Evolutionary conservation across 2,113 vertebrate genomes (phyloP).

Genomic region (Seriola quinqueradiata): DNA sequence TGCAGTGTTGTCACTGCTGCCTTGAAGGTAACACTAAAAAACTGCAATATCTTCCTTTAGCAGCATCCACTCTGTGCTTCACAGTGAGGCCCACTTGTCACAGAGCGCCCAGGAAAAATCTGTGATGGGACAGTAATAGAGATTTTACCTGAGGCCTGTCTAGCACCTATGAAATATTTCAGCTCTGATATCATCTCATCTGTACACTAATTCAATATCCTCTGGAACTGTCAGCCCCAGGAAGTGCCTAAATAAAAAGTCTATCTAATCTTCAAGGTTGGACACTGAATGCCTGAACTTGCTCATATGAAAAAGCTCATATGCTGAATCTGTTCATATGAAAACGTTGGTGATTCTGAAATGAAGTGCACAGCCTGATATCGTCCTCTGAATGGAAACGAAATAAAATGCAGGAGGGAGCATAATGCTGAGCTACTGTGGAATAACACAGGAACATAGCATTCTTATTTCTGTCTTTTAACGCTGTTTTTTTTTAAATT

Average conservation of each 20-base stretch:
- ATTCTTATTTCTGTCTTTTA: background rate
- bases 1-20: conserved; percentile 15
- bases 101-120: conserved; percentile 21
- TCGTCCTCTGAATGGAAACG: background rate
- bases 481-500: no score
- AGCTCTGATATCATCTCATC: conserved; percentile 50
- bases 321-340: conserved; percentile 24
- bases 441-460: background rate
- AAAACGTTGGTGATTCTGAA: conserved; percentile 18
- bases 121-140: conserved; percentile 40
- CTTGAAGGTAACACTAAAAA: conserved; percentile 35
- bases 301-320: conserved; percentile 25
- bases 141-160: conserved; percentile 58
- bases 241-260: conserved; percentile 57
- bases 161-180: conserved; percentile 48
- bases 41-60: conserved; percentile 28
- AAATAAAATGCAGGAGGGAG: conserved; percentile 10
- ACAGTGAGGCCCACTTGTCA: conserved; percentile 40
- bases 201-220: conserved; percentile 59
- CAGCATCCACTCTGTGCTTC: conserved; percentile 22
- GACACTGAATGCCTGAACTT: conserved; percentile 34
- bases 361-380: conserved; percentile 20
- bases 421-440: background rate
- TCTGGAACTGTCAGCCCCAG: conserved; percentile 27
- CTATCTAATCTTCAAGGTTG: conserved; percentile 40